Evolutionary conservation across 2,113 vertebrate species (phyloP).

Genomic region (Ailurus styani): DNA sequence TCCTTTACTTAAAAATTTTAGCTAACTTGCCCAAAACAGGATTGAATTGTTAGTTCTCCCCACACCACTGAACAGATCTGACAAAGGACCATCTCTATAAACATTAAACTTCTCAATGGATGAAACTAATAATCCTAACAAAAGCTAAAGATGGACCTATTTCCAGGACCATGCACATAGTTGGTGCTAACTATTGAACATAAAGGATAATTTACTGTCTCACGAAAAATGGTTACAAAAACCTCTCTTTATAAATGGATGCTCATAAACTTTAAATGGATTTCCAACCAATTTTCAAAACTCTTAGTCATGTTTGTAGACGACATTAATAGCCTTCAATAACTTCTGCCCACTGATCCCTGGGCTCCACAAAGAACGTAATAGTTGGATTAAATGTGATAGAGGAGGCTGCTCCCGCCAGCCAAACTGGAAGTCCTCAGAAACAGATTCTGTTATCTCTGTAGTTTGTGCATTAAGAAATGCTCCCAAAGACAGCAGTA

Average conservation of each 20-base stretch:
- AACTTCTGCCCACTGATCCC: not conserved
- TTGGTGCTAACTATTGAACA: not conserved
- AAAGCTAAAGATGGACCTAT: not conserved
- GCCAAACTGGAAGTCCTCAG: not conserved
- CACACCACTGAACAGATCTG: not conserved
- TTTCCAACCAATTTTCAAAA: not conserved
- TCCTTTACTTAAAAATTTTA: not conserved
- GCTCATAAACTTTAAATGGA: not conserved
- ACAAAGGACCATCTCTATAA: not conserved
- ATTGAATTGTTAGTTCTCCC: not conserved
- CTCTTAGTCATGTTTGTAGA: not conserved
- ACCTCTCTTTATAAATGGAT: not conserved
- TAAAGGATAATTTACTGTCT: not conserved
- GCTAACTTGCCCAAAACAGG: not conserved
- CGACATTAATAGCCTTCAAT: slow-evolving; percentile 23
- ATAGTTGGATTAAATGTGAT: slow-evolving; percentile 33
- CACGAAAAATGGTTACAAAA: not conserved
- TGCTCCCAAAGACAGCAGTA: not conserved
- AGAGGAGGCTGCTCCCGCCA: not conserved
- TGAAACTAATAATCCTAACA: not conserved
- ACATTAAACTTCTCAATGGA: not conserved
- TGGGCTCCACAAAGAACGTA: not conserved
- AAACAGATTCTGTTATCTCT: not conserved
- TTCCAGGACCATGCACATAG: not conserved
- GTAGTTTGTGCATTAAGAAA: not conserved